A percentile compares a stretch with the other conserved stretches of the same genome.
These are phyloP conservation scores for Garra rufa DNA, from an alignment of 2,113 vertebrate species.

Conservation along the genomic window DNA sequence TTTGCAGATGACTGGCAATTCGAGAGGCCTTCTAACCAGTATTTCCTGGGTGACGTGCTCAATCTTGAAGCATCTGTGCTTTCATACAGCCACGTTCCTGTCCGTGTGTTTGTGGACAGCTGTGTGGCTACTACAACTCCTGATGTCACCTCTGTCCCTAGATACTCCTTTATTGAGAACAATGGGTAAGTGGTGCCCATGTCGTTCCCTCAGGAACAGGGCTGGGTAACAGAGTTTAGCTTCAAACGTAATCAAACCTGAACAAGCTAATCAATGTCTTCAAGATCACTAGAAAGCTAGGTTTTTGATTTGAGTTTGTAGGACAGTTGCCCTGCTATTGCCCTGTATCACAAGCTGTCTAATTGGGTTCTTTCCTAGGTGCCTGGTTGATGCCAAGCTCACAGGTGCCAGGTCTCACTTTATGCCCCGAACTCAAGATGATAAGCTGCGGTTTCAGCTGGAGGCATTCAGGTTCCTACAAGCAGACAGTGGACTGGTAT, in stretches of 20 bases:
- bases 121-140: conserved; percentile 65
- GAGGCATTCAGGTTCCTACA: conserved; percentile 51
- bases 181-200: conserved; percentile 46
- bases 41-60: conserved; percentile 50
- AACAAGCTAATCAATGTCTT: no score
- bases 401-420: conserved; percentile 36
- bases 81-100: conserved; percentile 60
- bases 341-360: no score
- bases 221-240: no score
- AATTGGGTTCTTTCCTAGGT: conserved; percentile 20
- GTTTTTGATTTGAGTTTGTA: no score
- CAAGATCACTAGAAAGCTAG: no score
- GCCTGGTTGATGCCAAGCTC: conserved; percentile 38
- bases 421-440: conserved; percentile 24
- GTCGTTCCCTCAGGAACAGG: no score
- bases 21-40: conserved; percentile 43
- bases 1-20: conserved; percentile 45
- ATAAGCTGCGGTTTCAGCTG: conserved; percentile 44
- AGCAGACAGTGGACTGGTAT: conserved; percentile 17
- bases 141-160: conserved; percentile 27
- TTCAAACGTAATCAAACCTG: no score
- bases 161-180: conserved; percentile 56
- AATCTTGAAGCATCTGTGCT: conserved; percentile 65
- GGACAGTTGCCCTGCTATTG: no score
- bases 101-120: conserved; percentile 68